Conservation (phyloP, 2,113 vertebrate species). For the Sylvia atricapilla region DNA sequence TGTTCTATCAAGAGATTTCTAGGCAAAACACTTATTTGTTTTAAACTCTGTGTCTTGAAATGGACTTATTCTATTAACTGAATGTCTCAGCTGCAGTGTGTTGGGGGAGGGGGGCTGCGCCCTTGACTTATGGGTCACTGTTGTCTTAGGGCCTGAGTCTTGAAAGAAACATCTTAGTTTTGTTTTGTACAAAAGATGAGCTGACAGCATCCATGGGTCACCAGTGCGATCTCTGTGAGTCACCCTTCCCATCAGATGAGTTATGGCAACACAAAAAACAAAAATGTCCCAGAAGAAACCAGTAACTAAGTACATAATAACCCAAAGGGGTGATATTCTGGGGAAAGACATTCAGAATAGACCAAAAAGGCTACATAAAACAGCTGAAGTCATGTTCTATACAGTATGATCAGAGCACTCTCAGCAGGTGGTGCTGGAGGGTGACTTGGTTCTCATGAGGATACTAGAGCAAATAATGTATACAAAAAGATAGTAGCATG, state of each 20-base stretch:
- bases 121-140: neutral
- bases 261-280: neutral
- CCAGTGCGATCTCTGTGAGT: rapidly evolving
- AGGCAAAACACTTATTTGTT: neutral
- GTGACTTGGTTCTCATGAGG: neutral
- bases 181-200: neutral
- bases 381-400: neutral
- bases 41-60: neutral
- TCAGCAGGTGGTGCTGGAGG: neutral
- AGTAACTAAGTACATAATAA: neutral
- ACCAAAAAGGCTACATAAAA: neutral
- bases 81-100: neutral
- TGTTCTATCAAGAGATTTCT: neutral
- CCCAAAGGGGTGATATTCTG: neutral
- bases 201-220: neutral
- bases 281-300: neutral
- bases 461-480: neutral
- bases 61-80: neutral
- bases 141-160: neutral
- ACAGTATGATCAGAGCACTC: neutral
- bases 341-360: neutral
- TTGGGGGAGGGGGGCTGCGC: neutral
- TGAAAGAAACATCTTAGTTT: neutral
- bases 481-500: neutral
- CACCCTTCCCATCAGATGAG: neutral